These are phyloP conservation scores for Zelostemma sp. DNA, from an alignment of 1,140 invertebrate genomes.

Conservation along the genomic window DNA sequence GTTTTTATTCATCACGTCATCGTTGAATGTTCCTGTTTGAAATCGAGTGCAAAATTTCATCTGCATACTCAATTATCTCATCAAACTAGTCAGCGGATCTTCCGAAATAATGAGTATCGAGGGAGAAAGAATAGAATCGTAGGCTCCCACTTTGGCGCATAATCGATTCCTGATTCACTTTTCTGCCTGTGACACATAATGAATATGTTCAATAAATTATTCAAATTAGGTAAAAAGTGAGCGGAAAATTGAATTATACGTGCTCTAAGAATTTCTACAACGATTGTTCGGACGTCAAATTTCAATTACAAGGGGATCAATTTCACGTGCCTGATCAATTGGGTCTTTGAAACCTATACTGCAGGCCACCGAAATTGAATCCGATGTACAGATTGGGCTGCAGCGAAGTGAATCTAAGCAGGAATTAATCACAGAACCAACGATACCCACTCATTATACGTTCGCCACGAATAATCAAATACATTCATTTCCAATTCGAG, in stretches of 20 bases:
- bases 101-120: slow-evolving; percentile 25
- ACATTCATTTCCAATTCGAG: no score
- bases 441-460: neutral
- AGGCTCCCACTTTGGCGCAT: slow-evolving; percentile 41
- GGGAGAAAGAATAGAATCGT: slow-evolving; percentile 29
- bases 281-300: slow-evolving; percentile 42
- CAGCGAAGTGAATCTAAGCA: slow-evolving; percentile 16
- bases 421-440: slow-evolving; percentile 21
- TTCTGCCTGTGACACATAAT: slow-evolving; percentile 57
- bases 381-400: slow-evolving; percentile 21
- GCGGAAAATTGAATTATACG: slow-evolving; percentile 52
- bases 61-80: slow-evolving; percentile 55
- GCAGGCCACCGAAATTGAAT: slow-evolving; percentile 28
- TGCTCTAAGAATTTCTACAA: slow-evolving; percentile 42
- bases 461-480: no score
- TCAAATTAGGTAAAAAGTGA: slow-evolving; percentile 46
- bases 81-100: slow-evolving; percentile 17
- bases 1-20: slow-evolving; percentile 24
- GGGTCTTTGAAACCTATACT: slow-evolving; percentile 37
- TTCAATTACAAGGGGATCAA: slow-evolving; percentile 42
- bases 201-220: slow-evolving; percentile 58
- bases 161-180: slow-evolving; percentile 59
- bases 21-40: slow-evolving; percentile 16
- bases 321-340: slow-evolving; percentile 41
- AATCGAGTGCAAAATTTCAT: slow-evolving; percentile 55